phyloP scores from a whole-genome alignment of 2,888 invertebrate genomes.

The Aphodius sticticus region DNA sequence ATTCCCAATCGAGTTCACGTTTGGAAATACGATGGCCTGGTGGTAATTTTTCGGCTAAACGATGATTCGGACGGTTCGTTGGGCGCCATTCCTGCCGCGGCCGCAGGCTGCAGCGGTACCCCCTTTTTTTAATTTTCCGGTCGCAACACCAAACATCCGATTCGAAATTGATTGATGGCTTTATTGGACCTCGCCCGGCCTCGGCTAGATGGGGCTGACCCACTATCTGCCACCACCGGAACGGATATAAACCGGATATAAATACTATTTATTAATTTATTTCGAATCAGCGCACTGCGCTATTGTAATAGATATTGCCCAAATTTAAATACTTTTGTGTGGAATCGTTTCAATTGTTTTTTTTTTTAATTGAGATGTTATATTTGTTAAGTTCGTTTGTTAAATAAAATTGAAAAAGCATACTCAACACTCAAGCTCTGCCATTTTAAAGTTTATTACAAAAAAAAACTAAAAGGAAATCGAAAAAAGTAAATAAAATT shows the following conservation, averaged over 20 bases:
- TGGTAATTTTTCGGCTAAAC: not conserved
- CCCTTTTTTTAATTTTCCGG: not conserved
- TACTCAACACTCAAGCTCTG: too few species aligned
- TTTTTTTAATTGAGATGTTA: too few species aligned
- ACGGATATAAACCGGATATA: not conserved
- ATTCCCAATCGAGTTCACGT: not conserved
- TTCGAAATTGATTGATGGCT: not conserved
- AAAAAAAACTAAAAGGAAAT: too few species aligned
- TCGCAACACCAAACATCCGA: constrained; percentile 4
- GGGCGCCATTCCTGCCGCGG: not conserved
- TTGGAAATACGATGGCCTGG: not conserved
- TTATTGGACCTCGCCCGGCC: not conserved
- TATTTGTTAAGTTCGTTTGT: too few species aligned
- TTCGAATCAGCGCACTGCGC: not conserved
- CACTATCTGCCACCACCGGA: not conserved
- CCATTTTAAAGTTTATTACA: too few species aligned
- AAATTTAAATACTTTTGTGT: too few species aligned
- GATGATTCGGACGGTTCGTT: not conserved
- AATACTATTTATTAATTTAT: not conserved
- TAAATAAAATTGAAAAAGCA: too few species aligned
- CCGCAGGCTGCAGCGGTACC: not conserved
- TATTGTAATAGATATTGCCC: too few species aligned
- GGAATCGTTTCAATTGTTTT: too few species aligned
- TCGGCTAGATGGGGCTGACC: not conserved
- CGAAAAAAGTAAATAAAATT: too few species aligned